Conservation (phyloP, 2,888 invertebrate species). For the Netelia inedita region DNA sequence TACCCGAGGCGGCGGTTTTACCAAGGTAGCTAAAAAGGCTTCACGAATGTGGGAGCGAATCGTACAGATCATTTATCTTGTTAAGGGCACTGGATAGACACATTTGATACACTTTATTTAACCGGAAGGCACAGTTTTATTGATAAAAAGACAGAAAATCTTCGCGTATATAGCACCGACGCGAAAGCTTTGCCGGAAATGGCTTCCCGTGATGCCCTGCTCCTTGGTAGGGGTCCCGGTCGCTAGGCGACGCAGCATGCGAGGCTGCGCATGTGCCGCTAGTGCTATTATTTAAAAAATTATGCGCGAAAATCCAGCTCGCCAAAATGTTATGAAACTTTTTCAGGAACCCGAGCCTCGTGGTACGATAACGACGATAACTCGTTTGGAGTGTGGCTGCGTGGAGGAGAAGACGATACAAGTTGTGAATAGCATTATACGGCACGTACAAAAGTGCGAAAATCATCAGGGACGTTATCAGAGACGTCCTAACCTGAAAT, state of each 20-base stretch:
- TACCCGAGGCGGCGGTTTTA: slow-evolving; percentile 53
- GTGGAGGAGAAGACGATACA: slow-evolving; percentile 75
- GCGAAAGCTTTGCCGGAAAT: neutral
- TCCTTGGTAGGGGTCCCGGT: neutral
- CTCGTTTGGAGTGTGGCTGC: slow-evolving; percentile 77
- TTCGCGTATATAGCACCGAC: neutral
- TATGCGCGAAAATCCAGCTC: neutral
- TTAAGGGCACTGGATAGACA: neutral
- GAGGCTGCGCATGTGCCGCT: neutral
- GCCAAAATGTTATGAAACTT: neutral
- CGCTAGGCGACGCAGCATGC: neutral
- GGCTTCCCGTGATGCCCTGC: neutral
- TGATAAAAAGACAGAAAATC: neutral
- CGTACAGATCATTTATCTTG: neutral
- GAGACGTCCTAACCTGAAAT: slow-evolving; percentile 68
- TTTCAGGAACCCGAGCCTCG: slow-evolving; percentile 75
- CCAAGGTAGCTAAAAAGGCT: slow-evolving; percentile 36
- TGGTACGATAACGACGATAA: slow-evolving; percentile 79
- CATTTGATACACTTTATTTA: neutral
- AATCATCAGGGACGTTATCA: slow-evolving; percentile 69
- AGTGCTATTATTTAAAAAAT: neutral
- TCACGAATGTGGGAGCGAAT: neutral
- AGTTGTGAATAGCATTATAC: slow-evolving; percentile 75
- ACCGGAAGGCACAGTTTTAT: neutral
- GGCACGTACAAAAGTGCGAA: slow-evolving; percentile 71